phyloP scores from a whole-genome alignment of 2,113 vertebrate genomes.

The Percina caprodes region DNA sequence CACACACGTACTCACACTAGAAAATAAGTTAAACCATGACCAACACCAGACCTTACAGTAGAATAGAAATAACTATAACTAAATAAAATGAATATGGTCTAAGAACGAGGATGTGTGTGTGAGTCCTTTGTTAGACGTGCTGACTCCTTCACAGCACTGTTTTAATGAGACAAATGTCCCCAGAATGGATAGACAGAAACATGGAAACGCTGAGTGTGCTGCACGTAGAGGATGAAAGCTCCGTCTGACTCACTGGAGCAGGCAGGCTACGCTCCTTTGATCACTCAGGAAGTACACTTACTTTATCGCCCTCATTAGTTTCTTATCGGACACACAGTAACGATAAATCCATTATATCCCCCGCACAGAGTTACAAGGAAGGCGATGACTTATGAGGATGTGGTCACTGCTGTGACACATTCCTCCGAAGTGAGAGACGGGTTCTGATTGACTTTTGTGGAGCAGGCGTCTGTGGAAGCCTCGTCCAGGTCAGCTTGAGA shows the following conservation, averaged over 20 bases:
- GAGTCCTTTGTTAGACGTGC: conserved; percentile 15
- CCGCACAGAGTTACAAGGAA: conserved; percentile 34
- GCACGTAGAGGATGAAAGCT: conserved; percentile 24
- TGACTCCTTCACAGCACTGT: not conserved
- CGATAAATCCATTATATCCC: conserved; percentile 38
- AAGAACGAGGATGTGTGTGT: not conserved
- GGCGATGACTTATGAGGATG: conserved; percentile 57
- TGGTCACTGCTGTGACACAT: conserved; percentile 28
- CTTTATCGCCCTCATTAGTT: conserved; percentile 66
- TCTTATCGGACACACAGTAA: conserved; percentile 45
- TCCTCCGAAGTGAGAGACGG: not conserved
- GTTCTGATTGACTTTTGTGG: conserved; percentile 14
- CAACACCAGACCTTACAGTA: not conserved
- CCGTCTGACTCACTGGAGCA: conserved; percentile 52
- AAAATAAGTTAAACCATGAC: not conserved
- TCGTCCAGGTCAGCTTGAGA: conserved; percentile 4
- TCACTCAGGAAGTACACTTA: conserved; percentile 53
- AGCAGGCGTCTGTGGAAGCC: conserved; percentile 1
- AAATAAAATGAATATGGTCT: not conserved
- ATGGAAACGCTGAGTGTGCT: conserved; percentile 17
- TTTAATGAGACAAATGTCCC: conserved; percentile 46
- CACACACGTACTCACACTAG: no score
- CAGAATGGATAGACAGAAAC: conserved; percentile 30
- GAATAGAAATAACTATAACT: no score
- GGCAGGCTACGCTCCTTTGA: conserved; percentile 51